Evolutionary conservation across 2,797 vertebrate species (phyloP).

Genomic region (Urocyon cinereoargenteus): DNA sequence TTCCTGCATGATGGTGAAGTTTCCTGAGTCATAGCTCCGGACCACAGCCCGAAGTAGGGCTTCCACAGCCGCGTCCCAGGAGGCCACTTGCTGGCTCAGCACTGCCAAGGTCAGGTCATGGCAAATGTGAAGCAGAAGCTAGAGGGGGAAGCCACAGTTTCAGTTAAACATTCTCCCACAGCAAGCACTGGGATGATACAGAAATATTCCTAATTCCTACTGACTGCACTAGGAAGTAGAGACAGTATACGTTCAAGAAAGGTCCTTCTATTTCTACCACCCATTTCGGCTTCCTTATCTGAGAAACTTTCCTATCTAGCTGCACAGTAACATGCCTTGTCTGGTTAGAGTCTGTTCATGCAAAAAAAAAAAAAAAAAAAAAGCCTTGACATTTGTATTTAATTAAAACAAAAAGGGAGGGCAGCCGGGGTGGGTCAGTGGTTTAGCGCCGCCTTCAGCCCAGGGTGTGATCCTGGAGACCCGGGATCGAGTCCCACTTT

Average conservation of each 20-base stretch:
- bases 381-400: not conserved
- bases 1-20: constrained; percentile 90
- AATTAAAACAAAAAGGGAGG: constrained; percentile 6
- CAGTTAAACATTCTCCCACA: not conserved
- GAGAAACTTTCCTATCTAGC: not conserved
- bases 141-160: constrained; percentile 64
- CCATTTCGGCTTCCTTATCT: not conserved
- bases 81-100: constrained; percentile 87
- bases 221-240: not conserved
- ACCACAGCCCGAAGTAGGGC: constrained; percentile 89
- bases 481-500: no score
- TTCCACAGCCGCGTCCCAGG: constrained; percentile 86
- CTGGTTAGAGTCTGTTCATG: not conserved
- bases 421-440: no score
- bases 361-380: not conserved
- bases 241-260: not conserved
- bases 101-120: constrained; percentile 92
- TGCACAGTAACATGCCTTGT: not conserved
- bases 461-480: no score
- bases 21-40: constrained; percentile 88
- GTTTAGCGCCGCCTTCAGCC: no score
- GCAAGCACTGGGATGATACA: not conserved
- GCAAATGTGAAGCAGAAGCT: constrained; percentile 93
- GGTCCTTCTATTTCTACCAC: not conserved
- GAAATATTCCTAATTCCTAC: not conserved